Evolutionary conservation across 2,113 vertebrate genomes (phyloP).

Genomic region (Steatornis caripensis): DNA sequence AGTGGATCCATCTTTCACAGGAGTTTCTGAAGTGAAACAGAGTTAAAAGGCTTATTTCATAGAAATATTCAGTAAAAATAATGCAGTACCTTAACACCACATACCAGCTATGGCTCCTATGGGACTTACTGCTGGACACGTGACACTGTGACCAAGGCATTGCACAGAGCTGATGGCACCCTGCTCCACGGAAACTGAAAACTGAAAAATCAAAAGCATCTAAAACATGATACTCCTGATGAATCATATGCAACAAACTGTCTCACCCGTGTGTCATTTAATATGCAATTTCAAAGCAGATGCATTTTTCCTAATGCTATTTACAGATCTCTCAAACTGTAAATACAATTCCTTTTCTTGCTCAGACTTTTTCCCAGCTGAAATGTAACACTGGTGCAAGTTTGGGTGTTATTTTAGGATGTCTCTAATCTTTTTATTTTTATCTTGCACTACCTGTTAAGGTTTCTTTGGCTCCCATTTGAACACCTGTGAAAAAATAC

Average conservation of each 20-base stretch:
- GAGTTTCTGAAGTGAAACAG: not conserved
- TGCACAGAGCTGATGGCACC: not conserved
- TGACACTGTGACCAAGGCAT: not conserved
- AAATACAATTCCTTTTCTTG: constrained; percentile 2
- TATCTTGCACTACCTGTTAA: not conserved
- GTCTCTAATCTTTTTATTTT: constrained; percentile 19
- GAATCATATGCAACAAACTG: not conserved
- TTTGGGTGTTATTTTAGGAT: constrained; percentile 19
- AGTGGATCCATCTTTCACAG: not conserved
- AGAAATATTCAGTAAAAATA: not conserved
- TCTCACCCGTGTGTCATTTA: not conserved
- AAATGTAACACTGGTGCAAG: constrained; percentile 4
- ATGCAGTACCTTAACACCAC: not conserved
- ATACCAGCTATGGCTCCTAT: not conserved
- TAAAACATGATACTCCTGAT: not conserved
- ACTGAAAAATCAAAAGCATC: not conserved
- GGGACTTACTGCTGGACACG: not conserved
- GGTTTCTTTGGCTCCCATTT: not conserved
- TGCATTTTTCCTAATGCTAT: not conserved
- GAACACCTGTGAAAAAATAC: constrained; percentile 4
- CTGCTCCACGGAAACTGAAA: not conserved
- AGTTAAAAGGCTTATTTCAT: not conserved
- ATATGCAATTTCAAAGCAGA: not conserved
- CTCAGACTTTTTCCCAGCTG: not conserved
- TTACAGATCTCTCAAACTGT: not conserved